These are phyloP conservation scores for Coelinius sp. DNA, from an alignment of 2,888 invertebrate species.

Conservation along the genomic window DNA sequence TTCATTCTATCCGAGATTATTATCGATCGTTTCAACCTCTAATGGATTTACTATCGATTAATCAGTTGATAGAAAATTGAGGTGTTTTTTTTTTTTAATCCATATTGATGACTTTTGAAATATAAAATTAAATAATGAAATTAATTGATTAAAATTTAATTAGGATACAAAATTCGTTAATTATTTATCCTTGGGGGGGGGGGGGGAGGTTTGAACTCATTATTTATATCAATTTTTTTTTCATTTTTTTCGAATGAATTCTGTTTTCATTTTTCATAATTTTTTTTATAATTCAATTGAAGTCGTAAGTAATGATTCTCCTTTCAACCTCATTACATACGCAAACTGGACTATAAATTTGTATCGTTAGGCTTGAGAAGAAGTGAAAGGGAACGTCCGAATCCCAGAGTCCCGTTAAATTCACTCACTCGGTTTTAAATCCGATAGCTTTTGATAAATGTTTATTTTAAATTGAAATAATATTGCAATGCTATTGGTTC, in stretches of 20 bases:
- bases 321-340: not conserved
- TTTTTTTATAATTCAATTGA: not conserved
- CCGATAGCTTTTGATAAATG: too few relatives aligned
- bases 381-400: slow-evolving; percentile 17
- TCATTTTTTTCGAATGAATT: too few relatives aligned
- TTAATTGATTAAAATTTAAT: too few relatives aligned
- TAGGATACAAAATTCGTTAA: too few relatives aligned
- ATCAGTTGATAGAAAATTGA: not conserved
- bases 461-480: not conserved
- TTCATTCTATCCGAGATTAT: not conserved
- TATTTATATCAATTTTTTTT: too few relatives aligned
- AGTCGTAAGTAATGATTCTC: slow-evolving; percentile 8
- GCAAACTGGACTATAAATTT: slow-evolving; percentile 22
- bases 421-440: not conserved
- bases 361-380: not conserved
- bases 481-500: not conserved
- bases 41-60: not conserved
- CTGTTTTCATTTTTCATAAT: too few relatives aligned
- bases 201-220: too few relatives aligned
- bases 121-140: too few relatives aligned
- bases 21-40: not conserved
- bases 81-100: not conserved
- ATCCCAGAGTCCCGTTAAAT: not conserved
- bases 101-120: not conserved
- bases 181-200: too few relatives aligned